Evolutionary conservation across 2,888 invertebrate genomes (phyloP).

Genomic region (Danaus chrysippus): DNA sequence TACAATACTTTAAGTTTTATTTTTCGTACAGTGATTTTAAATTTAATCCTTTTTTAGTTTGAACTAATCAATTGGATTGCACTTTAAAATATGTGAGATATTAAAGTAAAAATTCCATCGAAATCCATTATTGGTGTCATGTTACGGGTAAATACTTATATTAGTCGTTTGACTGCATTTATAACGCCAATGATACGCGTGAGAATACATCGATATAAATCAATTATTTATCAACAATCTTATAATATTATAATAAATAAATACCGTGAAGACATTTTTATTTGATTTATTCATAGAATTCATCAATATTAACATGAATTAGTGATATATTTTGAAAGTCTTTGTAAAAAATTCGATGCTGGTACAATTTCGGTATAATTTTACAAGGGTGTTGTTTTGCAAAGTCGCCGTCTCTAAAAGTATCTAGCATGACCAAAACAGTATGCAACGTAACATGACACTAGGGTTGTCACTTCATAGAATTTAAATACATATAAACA

Average conservation of each 20-base stretch:
- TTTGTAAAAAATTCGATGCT: neutral
- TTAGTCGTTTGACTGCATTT: conserved; percentile 28
- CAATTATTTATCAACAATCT: neutral
- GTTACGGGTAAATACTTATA: conserved; percentile 25
- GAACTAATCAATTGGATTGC: neutral
- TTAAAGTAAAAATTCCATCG: conserved; percentile 6
- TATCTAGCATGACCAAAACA: conserved; percentile 66
- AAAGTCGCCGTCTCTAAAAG: conserved; percentile 45
- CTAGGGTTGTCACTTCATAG: conserved; percentile 20
- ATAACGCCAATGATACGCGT: conserved; percentile 32
- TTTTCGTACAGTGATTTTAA: neutral
- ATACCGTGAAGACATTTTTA: too few species aligned
- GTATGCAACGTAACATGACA: conserved; percentile 61
- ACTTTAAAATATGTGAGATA: conserved; percentile 12
- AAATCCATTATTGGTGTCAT: conserved; percentile 21
- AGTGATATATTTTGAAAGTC: too few species aligned
- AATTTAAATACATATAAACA: too few species aligned
- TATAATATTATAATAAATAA: neutral
- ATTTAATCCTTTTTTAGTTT: neutral
- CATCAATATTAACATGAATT: too few species aligned
- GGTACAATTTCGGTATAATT: conserved; percentile 25
- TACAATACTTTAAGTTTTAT: neutral
- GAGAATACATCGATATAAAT: conserved; percentile 20
- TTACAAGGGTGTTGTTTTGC: conserved; percentile 20
- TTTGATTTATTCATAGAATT: too few species aligned